A percentile compares a stretch with the other conserved stretches of the same genome.
These are phyloP conservation scores for Geotrupes spiniger DNA, from an alignment of 2,888 invertebrate genomes.

Conservation along the genomic window DNA sequence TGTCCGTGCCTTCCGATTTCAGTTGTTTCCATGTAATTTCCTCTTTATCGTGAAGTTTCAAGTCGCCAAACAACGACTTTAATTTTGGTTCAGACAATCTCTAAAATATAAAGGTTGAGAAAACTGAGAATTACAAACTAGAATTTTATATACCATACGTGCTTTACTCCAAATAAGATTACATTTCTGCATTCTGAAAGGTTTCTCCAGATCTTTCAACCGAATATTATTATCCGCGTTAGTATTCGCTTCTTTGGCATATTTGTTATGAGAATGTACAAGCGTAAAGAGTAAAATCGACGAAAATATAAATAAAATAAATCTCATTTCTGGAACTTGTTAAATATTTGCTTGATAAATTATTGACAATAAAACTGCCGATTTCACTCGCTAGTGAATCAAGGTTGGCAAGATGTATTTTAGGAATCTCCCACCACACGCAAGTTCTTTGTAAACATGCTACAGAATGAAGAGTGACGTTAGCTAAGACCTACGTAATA, in stretches of 20 bases:
- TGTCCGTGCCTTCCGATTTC: constrained; percentile 80
- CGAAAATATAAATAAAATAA: no score
- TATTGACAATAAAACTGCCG: no score
- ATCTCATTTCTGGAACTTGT: no score
- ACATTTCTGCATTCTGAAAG: constrained; percentile 87
- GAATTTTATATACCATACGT: constrained; percentile 64
- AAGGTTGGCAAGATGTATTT: no score
- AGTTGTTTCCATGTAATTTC: constrained; percentile 81
- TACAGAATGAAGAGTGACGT: no score
- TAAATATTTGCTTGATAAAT: no score
- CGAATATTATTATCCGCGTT: constrained; percentile 40
- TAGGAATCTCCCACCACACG: no score
- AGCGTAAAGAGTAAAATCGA: background rate
- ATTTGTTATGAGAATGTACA: constrained; percentile 55
- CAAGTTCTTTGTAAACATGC: no score
- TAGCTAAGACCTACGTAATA: no score
- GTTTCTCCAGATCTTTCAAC: constrained; percentile 73
- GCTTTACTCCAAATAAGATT: constrained; percentile 90
- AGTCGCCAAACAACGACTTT: constrained; percentile 81
- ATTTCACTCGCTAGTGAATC: no score
- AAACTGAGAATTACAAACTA: background rate
- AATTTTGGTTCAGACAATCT: constrained; percentile 79
- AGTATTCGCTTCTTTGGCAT: constrained; percentile 57
- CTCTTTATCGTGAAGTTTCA: constrained; percentile 90
- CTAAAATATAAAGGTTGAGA: constrained; percentile 48